A percentile compares a stretch with the other conserved stretches of the same genome.
Conservation (phyloP, 2,113 vertebrate genomes). For the Rhinoderma darwinii region DNA sequence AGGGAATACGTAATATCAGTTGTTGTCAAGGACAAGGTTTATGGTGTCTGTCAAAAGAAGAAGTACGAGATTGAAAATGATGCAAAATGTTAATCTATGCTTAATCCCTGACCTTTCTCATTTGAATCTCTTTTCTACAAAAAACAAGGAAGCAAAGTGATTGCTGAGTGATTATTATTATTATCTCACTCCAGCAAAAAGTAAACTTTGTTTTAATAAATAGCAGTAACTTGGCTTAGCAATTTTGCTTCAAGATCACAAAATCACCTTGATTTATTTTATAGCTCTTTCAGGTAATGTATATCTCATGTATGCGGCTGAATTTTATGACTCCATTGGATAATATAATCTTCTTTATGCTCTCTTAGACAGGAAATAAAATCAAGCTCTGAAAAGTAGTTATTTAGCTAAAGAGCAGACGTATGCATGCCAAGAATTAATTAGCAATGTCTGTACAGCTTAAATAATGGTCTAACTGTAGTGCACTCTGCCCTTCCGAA, state of each 20-base stretch:
- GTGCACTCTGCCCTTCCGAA: conserved; percentile 21
- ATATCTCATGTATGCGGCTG: conserved; percentile 21
- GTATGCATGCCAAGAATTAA: conserved; percentile 19
- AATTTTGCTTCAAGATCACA: conserved; percentile 44
- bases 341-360: conserved; percentile 13
- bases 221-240: not conserved
- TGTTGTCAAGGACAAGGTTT: conserved; percentile 69
- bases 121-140: conserved; percentile 61
- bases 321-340: not conserved
- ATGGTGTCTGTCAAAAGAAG: conserved; percentile 63
- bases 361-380: not conserved
- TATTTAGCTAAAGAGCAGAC: not conserved
- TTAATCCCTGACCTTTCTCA: conserved; percentile 65
- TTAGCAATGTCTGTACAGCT: conserved; percentile 46
- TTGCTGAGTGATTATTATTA: conserved; percentile 61
- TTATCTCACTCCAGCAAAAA: conserved; percentile 36
- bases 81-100: conserved; percentile 62
- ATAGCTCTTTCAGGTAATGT: conserved; percentile 36
- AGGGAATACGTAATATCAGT: conserved; percentile 67
- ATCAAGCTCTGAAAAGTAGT: conserved; percentile 10
- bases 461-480: conserved; percentile 54
- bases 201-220: conserved; percentile 33
- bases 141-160: conserved; percentile 49
- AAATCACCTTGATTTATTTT: conserved; percentile 51
- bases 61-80: conserved; percentile 63